Evolutionary conservation across 2,113 vertebrate genomes (phyloP), one percentile per base, ranked within the genome.

Genomic region (Oryzias javanicus): DNA sequence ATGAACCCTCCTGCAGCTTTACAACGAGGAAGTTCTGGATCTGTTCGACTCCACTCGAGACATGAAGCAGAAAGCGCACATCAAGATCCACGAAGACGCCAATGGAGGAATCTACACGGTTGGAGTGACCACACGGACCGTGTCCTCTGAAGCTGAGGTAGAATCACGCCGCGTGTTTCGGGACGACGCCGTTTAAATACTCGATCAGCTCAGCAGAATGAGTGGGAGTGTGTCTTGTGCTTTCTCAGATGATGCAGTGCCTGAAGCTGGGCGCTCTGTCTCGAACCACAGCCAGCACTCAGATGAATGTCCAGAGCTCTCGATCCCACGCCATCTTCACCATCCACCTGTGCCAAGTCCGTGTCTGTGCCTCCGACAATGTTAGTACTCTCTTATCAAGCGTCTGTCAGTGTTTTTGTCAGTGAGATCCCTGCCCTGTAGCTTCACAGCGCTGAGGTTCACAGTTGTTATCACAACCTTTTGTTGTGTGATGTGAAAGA

Each of bases 231-330:
- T 12, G 35, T 35, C 10, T 10, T 35, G 35, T 8, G 35, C 35
- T 35, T 35, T 25, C 76, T n/a, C 64, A 98, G 97, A 97, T 99
- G 97, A 92, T 98, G 89, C 97, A 99, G 90, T 98, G 96, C 84
- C 80, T 99, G 85, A 98, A 99, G 86, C 77, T 98, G 78, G 97
- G 97, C 0, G 97, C 97, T 69, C 83, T 99, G 64, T 99, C 93
- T 52, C 94, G 96, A 55, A 98, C 95, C 71, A 99, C 96, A 0
- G 96, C 96, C 67, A 99, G 97, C 85, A 99, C 97, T 12, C 96
- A 99, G 91, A 99, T 99, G 97, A 99, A 99, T 2, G 97, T 99
- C 22, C 97, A 99, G 91, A 99, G 97, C 89, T 99, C 97, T 0
- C 93, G 97, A 3, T 99, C 97, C 0, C 97, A 99, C 19, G 97